Conservation (phyloP, 2,888 invertebrate genomes). For the Eudemis profundana region DNA sequence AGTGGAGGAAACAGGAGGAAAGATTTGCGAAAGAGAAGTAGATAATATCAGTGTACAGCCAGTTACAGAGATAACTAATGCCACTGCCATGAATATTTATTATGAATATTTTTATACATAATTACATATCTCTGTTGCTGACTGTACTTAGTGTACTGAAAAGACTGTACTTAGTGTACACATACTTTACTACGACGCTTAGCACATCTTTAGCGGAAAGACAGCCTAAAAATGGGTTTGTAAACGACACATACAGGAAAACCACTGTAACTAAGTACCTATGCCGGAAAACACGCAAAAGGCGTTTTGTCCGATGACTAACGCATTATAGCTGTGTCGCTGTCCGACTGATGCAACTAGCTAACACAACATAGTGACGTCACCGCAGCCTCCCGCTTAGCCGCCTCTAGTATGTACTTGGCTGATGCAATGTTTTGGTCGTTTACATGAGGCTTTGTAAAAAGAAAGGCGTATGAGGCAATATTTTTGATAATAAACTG, state of each 20-base stretch:
- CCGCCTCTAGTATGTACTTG: neutral
- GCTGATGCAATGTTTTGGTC: slow-evolving; percentile 30
- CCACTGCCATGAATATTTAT: too few species aligned
- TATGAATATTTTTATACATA: too few species aligned
- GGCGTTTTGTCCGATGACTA: slow-evolving; percentile 25
- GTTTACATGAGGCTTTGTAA: slow-evolving; percentile 2
- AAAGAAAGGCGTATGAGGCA: neutral
- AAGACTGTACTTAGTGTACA: too few species aligned
- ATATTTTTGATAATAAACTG: neutral
- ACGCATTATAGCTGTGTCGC: neutral
- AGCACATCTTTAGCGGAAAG: too few species aligned
- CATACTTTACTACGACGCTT: too few species aligned
- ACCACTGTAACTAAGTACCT: neutral
- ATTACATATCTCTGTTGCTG: too few species aligned
- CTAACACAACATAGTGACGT: slow-evolving; percentile 28
- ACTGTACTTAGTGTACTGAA: too few species aligned
- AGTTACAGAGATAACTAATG: too few species aligned
- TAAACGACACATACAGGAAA: neutral
- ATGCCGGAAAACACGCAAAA: slow-evolving; percentile 18
- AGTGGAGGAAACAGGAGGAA: too few species aligned
- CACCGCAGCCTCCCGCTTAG: slow-evolving; percentile 1
- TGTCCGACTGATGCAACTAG: slow-evolving; percentile 45
- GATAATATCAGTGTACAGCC: too few species aligned
- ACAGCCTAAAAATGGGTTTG: too few species aligned
- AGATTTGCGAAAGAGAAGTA: too few species aligned